These are phyloP conservation scores for Stenchaetothrips biformis DNA, from an alignment of 2,888 invertebrate genomes.

Conservation along the genomic window DNA sequence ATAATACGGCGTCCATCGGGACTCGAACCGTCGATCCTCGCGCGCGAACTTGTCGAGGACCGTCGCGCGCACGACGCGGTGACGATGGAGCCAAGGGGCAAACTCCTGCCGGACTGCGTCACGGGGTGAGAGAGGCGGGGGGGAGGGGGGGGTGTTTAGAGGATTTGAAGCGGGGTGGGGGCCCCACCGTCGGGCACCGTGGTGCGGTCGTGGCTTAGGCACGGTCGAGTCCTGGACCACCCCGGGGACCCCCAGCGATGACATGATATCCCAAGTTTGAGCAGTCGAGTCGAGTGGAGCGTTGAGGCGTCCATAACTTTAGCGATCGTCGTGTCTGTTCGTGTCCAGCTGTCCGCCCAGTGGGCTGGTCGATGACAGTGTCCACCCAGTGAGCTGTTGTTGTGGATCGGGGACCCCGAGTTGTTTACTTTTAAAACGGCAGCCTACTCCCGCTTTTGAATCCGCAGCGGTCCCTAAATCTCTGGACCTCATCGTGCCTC, in stretches of 20 bases:
- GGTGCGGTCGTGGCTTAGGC: too few species aligned
- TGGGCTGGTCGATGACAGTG: background rate
- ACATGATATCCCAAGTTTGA: slow-evolving; percentile 21
- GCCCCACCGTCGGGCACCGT: background rate
- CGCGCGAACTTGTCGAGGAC: background rate
- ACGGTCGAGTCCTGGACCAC: background rate
- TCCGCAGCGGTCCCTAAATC: too few species aligned
- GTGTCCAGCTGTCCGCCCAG: background rate
- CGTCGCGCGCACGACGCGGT: background rate
- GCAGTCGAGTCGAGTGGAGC: background rate
- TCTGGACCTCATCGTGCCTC: too few species aligned
- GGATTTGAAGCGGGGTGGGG: background rate
- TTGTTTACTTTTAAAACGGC: too few species aligned
- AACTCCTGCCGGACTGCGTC: background rate
- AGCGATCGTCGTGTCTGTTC: background rate
- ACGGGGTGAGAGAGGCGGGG: background rate
- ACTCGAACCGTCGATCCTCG: background rate
- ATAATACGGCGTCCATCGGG: background rate
- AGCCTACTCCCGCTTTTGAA: too few species aligned
- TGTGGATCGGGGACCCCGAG: too few species aligned
- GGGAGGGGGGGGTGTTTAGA: background rate
- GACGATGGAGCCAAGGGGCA: background rate
- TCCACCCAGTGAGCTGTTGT: background rate
- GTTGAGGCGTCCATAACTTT: slow-evolving; percentile 4
- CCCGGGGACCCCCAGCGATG: background rate